Evolutionary conservation across 2,888 invertebrate species (phyloP), one percentile per base, ranked within the genome.

Genomic region (Drosophila diplacantha): DNA sequence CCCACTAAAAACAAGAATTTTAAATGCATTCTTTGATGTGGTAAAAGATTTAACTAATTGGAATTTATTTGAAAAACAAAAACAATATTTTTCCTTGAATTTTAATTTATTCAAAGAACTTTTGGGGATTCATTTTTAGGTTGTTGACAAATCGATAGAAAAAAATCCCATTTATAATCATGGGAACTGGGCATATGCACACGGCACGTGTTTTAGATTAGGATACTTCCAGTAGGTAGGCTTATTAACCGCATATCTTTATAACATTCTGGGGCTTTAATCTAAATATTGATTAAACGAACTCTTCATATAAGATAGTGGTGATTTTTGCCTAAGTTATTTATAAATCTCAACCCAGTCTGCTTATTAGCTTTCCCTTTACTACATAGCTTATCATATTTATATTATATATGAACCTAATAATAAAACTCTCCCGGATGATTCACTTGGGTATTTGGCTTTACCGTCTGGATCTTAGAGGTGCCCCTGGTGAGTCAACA

Each of bases 11-110:
- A 61, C 52, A 41, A 47, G 4, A 38, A 37, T 47, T 32, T 56
- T 37, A 55, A 73, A 75, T 52, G 65, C 44, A 41, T 34, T 37
- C 35, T 16, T 22, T n/a, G 32, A 44, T 49, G 62, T 61, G 60
- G 43, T 49, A 44, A 59, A 14, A 69, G 62, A 56, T 62, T 71
- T 53, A 52, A 75, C 69, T 74, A 82, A 77, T 77, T 82, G 59
- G 77, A 82, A 74, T 80, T 72, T 65, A 74, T 81, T 64, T 41
- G 52, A 39, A 20, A 57, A 59, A 46, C 59, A 49, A 6, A 31
- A 31, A 32, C 20, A 34, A 63, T 66, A 35, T 20, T 50, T 47
- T 49, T 26, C 31, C 9, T 72, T 37, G 35, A 22, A 18, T 62
- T 58, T 4, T 53, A 66, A 66, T 58, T 72, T 69, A 75, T 61